Evolutionary conservation across 2,797 vertebrate genomes (phyloP).

Genomic region (Sebastes taczanowskii): DNA sequence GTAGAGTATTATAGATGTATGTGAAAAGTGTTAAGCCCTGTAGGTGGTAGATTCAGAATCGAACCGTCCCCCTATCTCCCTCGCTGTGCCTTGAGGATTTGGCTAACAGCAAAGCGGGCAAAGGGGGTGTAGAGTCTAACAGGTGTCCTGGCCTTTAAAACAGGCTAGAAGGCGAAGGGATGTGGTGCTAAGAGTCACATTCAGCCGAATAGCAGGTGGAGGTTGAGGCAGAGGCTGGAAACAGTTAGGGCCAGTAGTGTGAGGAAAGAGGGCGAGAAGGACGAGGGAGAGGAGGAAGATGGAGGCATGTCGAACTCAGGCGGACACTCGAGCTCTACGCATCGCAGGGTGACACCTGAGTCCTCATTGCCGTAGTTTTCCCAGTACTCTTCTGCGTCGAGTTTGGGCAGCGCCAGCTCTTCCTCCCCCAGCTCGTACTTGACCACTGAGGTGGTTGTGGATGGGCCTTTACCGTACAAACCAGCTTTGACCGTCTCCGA

Average conservation of each 20-base stretch:
- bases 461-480: slow-evolving; percentile 79
- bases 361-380: slow-evolving; percentile 89
- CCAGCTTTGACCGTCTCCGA: slow-evolving; percentile 84
- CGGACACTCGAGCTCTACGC: slow-evolving; percentile 86
- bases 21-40: slow-evolving; percentile 74
- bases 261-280: slow-evolving; percentile 60
- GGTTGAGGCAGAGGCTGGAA: slow-evolving; percentile 60
- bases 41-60: slow-evolving; percentile 71
- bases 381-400: slow-evolving; percentile 89
- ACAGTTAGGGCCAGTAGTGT: slow-evolving; percentile 71
- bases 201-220: slow-evolving; percentile 82
- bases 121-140: slow-evolving; percentile 72
- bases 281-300: slow-evolving; percentile 69
- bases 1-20: slow-evolving; percentile 50
- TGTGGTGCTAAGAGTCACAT: slow-evolving; percentile 51
- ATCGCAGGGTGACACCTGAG: slow-evolving; percentile 82
- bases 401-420: slow-evolving; percentile 88
- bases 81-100: slow-evolving; percentile 65
- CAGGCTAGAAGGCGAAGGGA: slow-evolving; percentile 55
- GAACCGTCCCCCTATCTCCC: slow-evolving; percentile 72
- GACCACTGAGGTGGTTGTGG: slow-evolving; percentile 84
- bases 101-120: slow-evolving; percentile 71
- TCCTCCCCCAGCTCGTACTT: slow-evolving; percentile 91
- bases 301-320: slow-evolving; percentile 80
- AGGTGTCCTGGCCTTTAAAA: slow-evolving; percentile 80